A percentile compares a stretch with the other conserved stretches of the same genome.
phyloP scores from a whole-genome alignment of 2,888 invertebrate genomes.

The Apodemia duryi region DNA sequence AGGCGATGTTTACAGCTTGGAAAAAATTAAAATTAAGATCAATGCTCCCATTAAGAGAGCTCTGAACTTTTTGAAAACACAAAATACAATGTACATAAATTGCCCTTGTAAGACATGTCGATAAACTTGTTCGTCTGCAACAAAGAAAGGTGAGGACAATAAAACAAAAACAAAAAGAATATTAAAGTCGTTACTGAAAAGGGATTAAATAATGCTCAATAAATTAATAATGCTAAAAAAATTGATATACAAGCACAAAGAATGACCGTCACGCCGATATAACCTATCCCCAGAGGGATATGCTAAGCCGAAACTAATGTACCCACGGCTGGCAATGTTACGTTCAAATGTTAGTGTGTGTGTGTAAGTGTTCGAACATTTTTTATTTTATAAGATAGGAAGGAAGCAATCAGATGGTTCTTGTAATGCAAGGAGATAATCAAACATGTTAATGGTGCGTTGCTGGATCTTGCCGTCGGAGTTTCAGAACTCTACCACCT shows the following conservation, averaged over 20 bases:
- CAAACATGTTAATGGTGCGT: too few relatives aligned
- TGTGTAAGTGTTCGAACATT: too few relatives aligned
- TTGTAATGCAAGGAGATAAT: too few relatives aligned
- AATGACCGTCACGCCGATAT: background rate
- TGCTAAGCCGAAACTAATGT: background rate
- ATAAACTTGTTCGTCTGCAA: slow-evolving; percentile 49
- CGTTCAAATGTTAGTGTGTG: too few relatives aligned
- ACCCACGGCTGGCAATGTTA: background rate
- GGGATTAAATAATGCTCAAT: background rate
- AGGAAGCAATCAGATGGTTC: too few relatives aligned
- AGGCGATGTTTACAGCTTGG: slow-evolving; percentile 12
- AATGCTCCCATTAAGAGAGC: slow-evolving; percentile 47
- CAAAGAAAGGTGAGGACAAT: slow-evolving; percentile 28
- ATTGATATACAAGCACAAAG: background rate
- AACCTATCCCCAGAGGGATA: background rate
- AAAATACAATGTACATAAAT: slow-evolving; percentile 50
- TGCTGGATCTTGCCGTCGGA: too few relatives aligned
- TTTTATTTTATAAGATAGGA: too few relatives aligned
- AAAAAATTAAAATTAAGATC: slow-evolving; percentile 35
- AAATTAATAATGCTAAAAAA: too few relatives aligned
- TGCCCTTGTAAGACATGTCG: slow-evolving; percentile 46
- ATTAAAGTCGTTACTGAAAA: background rate
- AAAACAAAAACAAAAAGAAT: background rate
- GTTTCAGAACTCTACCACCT: too few relatives aligned
- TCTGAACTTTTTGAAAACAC: slow-evolving; percentile 55